Conservation (phyloP, 2,888 invertebrate species). For the Steinernema hermaphroditum region DNA sequence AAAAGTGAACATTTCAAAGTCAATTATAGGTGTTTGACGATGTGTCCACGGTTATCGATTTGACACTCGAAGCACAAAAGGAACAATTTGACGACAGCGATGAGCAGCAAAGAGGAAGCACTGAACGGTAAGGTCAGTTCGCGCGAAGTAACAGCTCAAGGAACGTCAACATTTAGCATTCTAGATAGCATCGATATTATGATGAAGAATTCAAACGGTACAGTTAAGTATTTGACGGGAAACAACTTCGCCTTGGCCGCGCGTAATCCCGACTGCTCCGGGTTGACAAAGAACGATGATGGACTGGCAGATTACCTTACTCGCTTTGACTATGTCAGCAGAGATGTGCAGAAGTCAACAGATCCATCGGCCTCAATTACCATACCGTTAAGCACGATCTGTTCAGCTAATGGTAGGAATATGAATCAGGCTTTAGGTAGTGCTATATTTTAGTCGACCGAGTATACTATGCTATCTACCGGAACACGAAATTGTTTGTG, state of each 20-base stretch:
- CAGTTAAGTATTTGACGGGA: background rate
- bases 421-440: background rate
- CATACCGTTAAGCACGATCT: background rate
- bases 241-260: background rate
- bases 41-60: background rate
- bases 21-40: background rate
- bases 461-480: slow-evolving; percentile 9
- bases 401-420: background rate
- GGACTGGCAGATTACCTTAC: slow-evolving; percentile 1
- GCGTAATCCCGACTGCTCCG: background rate
- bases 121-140: slow-evolving; percentile 10
- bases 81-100: background rate
- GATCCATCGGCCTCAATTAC: background rate
- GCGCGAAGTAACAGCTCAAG: background rate
- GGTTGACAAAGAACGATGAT: background rate
- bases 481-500: background rate
- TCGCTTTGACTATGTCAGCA: background rate
- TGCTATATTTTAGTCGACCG: background rate
- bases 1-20: background rate
- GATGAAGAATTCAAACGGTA: background rate
- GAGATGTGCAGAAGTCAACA: background rate
- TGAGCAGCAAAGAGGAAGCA: background rate
- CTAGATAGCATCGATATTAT: slow-evolving; percentile 10
- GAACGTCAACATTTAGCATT: background rate
- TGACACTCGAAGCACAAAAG: background rate